phyloP scores from a whole-genome alignment of 2,797 vertebrate genomes.

The Leucoraja ocellata region DNA sequence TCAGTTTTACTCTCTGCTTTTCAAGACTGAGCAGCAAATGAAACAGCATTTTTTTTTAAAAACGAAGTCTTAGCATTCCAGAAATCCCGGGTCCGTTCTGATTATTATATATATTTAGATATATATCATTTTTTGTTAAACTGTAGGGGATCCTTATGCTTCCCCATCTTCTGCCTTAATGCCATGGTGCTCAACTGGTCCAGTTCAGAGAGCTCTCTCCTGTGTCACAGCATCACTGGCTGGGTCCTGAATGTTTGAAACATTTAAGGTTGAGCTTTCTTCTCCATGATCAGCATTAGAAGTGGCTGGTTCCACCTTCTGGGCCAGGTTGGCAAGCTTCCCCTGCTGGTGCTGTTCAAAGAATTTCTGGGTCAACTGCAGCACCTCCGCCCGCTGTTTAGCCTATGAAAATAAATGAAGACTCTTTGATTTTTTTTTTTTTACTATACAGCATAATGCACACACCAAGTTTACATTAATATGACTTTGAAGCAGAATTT shows the following conservation, averaged over 20 bases:
- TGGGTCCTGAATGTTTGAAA: constrained; percentile 77
- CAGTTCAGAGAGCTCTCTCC: constrained; percentile 77
- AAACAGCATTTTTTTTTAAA: constrained; percentile 18
- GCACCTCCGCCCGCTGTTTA: constrained; percentile 33
- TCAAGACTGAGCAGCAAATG: constrained; percentile 34
- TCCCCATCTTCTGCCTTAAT: constrained; percentile 86
- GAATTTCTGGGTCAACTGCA: constrained; percentile 34
- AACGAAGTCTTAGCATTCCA: constrained; percentile 36
- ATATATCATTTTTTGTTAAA: constrained; percentile 30
- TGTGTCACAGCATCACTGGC: constrained; percentile 56
- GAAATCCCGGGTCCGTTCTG: constrained; percentile 33
- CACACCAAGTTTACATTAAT: background rate
- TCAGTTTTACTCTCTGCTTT: constrained; percentile 26
- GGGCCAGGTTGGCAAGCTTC: constrained; percentile 27
- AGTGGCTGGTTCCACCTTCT: constrained; percentile 28
- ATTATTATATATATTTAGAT: constrained; percentile 36
- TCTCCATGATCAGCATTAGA: constrained; percentile 54
- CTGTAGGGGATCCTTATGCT: constrained; percentile 58
- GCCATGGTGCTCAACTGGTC: constrained; percentile 84
- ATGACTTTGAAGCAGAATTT: background rate
- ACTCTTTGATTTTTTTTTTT: background rate
- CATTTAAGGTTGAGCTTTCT: constrained; percentile 62
- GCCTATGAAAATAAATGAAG: constrained; percentile 24
- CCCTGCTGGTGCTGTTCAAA: constrained; percentile 36
- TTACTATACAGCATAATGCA: background rate